Percentiles rank a stretch among this genome's conserved stretches.
phyloP scores from a whole-genome alignment of 2,113 vertebrate species.

The Promerops cafer region DNA sequence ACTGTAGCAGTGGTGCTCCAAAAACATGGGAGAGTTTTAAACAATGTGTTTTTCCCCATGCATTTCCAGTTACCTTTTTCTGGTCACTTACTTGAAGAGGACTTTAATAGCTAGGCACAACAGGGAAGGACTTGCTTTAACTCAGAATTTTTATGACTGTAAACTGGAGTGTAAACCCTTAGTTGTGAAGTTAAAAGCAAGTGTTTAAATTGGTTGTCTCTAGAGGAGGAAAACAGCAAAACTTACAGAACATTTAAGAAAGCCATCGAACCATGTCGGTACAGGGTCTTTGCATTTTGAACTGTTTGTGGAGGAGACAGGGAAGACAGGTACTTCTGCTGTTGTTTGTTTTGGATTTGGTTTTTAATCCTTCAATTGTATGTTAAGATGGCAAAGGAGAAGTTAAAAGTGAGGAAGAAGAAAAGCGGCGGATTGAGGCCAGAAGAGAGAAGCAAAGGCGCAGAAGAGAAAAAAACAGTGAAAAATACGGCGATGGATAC shows the following conservation, averaged over 20 bases:
- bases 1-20: not conserved
- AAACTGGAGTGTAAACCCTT: not conserved
- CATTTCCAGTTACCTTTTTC: not conserved
- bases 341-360: not conserved
- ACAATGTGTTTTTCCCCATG: not conserved
- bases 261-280: not conserved
- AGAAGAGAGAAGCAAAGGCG: conserved; percentile 81
- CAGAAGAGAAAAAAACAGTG: conserved; percentile 84
- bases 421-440: conserved; percentile 79
- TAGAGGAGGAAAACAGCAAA: not conserved
- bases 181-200: not conserved
- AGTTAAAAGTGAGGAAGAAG: conserved; percentile 77
- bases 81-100: not conserved
- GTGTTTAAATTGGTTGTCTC: not conserved
- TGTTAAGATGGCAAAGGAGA: conserved; percentile 72
- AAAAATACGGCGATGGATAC: conserved; percentile 85
- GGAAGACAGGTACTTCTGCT: not conserved
- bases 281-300: not conserved
- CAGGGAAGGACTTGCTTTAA: not conserved
- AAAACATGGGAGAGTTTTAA: not conserved
- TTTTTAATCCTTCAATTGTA: not conserved
- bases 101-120: not conserved
- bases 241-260: not conserved
- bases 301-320: not conserved
- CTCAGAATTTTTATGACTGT: not conserved